Base-by-base conservation (phyloP, 2,113 vertebrate species). In the Xyliphius kryptos region DNA sequence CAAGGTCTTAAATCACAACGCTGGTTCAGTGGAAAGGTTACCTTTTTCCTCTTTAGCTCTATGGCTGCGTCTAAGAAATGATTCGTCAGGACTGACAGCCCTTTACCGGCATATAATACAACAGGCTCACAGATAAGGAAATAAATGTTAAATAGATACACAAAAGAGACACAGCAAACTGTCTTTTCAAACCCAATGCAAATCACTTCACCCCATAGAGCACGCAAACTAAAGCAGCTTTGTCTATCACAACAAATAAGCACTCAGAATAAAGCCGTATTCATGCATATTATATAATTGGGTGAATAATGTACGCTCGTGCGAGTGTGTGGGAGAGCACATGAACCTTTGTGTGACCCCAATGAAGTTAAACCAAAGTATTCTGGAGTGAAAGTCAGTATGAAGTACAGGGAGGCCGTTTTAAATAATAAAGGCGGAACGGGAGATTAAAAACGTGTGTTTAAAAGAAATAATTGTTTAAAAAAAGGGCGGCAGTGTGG, bases 341-440 rank as follows among this genome's bases (percentile, higher is more conserved):
- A 46, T 20, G 56, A 67, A 68, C 68, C 68, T 70, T 66, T 76
- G 72, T 57, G 19, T 68, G 63, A 62, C 71, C 69, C 61, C 61
- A 38, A 26, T 51, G 43, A 58, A 58, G 50, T 47, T 10, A 43
- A 17, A 17, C 36, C 9, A 57, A 43, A 50, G 11, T 16, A 15
- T 14, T 13, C 10, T 37, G 16, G 32, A 26, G 26, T 46, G 26
- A 9, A 14, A 48, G 17, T 10, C 12, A 46, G 1, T 2, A 6
- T 15, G 22, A 4, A 14, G 17, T 9, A 8, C 1, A 2, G 8
- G 17, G 1, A n/a, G 7, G n/a, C 16, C 17, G 37, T 9, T 21
- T 14, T 40, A 32, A 16, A 9, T 32, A 32, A 32, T n/a, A n/a
- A n/a, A n/a, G n/a, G n/a, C n/a, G n/a, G n/a, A n/a, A n/a, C n/a